Percentiles rank a stretch among this genome's conserved stretches.
phyloP scores from a whole-genome alignment of 2,113 vertebrate genomes.

The Vulpes lagopus region DNA sequence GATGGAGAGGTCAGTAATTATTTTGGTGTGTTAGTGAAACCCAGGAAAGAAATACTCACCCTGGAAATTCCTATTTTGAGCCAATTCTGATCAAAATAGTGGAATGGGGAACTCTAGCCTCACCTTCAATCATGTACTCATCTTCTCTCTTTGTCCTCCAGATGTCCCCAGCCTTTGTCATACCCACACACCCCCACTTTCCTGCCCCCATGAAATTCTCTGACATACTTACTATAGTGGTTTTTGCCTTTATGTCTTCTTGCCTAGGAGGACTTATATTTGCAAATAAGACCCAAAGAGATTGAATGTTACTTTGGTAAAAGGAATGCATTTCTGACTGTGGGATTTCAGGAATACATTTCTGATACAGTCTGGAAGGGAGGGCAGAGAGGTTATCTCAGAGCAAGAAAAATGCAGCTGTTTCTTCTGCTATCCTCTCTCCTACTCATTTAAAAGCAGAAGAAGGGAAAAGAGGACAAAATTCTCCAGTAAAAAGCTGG shows the following conservation, averaged over 20 bases:
- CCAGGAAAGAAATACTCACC: slow-evolving; percentile 12
- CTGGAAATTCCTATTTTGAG: slow-evolving; percentile 46
- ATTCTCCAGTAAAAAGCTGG: slow-evolving; percentile 67
- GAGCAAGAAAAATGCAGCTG: slow-evolving; percentile 50
- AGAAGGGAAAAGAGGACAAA: slow-evolving; percentile 50
- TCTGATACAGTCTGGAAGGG: background rate
- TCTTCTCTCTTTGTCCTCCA: slow-evolving; percentile 16
- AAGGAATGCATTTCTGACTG: slow-evolving; percentile 42
- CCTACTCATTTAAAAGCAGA: slow-evolving; percentile 63
- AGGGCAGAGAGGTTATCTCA: background rate
- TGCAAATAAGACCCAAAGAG: slow-evolving; percentile 32
- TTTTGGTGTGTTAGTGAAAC: slow-evolving; percentile 49
- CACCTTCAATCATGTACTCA: background rate
- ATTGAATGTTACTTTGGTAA: background rate
- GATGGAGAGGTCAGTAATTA: background rate
- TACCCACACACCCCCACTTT: too few relatives aligned
- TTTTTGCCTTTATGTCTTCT: slow-evolving; percentile 14
- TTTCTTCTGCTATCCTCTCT: slow-evolving; percentile 38
- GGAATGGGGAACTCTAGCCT: background rate
- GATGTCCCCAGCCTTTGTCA: background rate
- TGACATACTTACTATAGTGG: background rate
- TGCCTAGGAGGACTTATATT: background rate
- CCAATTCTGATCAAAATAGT: slow-evolving; percentile 32
- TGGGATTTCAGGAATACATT: slow-evolving; percentile 39
- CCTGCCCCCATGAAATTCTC: background rate